Evolutionary conservation across 2,113 vertebrate genomes (phyloP), one percentile per base, ranked within the genome.

Genomic region (Cromileptes altivelis): DNA sequence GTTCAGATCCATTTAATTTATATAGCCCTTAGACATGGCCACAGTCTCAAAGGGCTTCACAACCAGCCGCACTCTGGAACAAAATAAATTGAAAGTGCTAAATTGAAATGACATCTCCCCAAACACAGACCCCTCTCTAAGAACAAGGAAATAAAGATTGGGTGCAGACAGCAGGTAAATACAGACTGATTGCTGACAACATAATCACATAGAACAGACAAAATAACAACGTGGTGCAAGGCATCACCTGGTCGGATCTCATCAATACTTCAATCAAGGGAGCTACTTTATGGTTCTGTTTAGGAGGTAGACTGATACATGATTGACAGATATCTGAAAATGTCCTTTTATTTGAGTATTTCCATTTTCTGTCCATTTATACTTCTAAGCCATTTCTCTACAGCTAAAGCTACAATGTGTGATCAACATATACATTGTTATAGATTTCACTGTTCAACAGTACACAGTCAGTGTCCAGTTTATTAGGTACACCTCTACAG

Each of bases 1-100:
- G 33, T 75, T 70, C 25, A n/a, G 75, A 75, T 68, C 12, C 71
- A 62, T 42, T 79, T 69, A 27, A 53, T 61, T 25, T 60, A 50
- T 17, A 15, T 27, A n/a, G 62, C 33, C 37, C 42, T 56, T 23
- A 61, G 1, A 64, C 37, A 60, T 12, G 53, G 3, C 0, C 23
- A 56, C 33, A 57, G 57, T 27, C 30, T 72, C 70, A 69, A 23
- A 58, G 25, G 1, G 40, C 12, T n/a, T 45, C n/a, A 7, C 23
- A 49, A 80, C 10, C 73, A 75, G 69, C 37, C 13, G 30, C n/a
- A n/a, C n/a, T 42, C 1, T 70, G 69, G 18, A 56, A 78, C 30
- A 56, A 79, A 33, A 40, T n/a, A 57, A 42, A 57, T 1, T n/a
- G 60, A 52, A 64, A 78, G 67, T 10, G 15, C 21, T 53, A 23